phyloP scores from a whole-genome alignment of 1,140 invertebrate species.

The Lordiphosa clarofinis region DNA sequence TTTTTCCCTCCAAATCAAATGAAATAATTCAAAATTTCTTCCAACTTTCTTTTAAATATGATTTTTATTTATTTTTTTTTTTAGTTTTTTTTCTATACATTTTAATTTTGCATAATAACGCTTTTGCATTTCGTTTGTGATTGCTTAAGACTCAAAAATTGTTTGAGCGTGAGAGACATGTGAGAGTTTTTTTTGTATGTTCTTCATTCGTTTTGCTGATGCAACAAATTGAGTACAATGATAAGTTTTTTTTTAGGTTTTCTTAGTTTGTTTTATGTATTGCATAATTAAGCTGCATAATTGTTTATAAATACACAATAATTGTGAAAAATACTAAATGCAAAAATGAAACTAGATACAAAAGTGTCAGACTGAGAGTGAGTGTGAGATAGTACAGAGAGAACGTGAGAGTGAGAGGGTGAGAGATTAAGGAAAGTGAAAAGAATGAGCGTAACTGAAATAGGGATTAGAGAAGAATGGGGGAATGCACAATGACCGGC shows the following conservation, averaged over 20 bases:
- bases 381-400: slow-evolving; percentile 42
- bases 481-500: slow-evolving; percentile 5
- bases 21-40: slow-evolving; percentile 3
- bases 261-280: slow-evolving; percentile 49
- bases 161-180: slow-evolving; percentile 75
- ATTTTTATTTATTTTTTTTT: slow-evolving; percentile 70
- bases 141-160: slow-evolving; percentile 54
- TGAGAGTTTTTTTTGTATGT: slow-evolving; percentile 52
- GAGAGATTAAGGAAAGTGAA: slow-evolving; percentile 16
- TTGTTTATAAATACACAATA: slow-evolving; percentile 77
- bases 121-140: slow-evolving; percentile 64
- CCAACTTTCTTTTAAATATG: slow-evolving; percentile 55
- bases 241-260: slow-evolving; percentile 41
- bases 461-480: neutral
- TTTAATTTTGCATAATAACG: slow-evolving; percentile 69
- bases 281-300: slow-evolving; percentile 77
- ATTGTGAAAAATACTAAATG: slow-evolving; percentile 77
- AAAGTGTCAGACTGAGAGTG: slow-evolving; percentile 72
- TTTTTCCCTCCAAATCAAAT: slow-evolving; percentile 10
- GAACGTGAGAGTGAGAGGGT: slow-evolving; percentile 18
- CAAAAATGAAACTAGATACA: slow-evolving; percentile 79
- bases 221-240: slow-evolving; percentile 48
- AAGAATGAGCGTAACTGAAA: slow-evolving; percentile 3
- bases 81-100: slow-evolving; percentile 63
- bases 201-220: slow-evolving; percentile 28